Conservation (phyloP, 1,140 invertebrate species). For the Tachypleus tridentatus region DNA sequence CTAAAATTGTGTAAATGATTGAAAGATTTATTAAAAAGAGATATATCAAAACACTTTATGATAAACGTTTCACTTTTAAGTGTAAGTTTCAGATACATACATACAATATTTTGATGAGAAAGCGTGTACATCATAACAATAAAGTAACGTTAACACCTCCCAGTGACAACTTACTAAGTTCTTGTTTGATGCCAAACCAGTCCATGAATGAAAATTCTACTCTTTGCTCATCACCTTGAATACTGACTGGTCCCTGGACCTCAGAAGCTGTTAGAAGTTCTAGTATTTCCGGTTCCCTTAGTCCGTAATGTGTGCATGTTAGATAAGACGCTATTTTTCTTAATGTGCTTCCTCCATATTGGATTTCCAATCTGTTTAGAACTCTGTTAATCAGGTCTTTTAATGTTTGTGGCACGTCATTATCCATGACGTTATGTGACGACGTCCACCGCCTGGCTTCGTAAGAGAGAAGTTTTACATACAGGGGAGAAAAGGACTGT, state of each 20-base stretch:
- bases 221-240: slow-evolving; percentile 11
- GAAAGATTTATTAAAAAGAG: too few relatives aligned
- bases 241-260: slow-evolving; percentile 10
- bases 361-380: slow-evolving; percentile 20
- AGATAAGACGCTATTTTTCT: slow-evolving; percentile 24
- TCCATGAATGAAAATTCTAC: slow-evolving; percentile 18
- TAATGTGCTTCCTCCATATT: slow-evolving; percentile 21
- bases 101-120: too few relatives aligned
- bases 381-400: slow-evolving; percentile 8
- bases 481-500: slow-evolving; percentile 13
- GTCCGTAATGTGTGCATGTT: slow-evolving; percentile 25
- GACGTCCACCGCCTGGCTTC: slow-evolving; percentile 13
- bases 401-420: slow-evolving; percentile 9
- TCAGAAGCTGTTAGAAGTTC: slow-evolving; percentile 24
- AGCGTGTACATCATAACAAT: too few relatives aligned
- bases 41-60: too few relatives aligned
- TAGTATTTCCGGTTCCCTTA: slow-evolving; percentile 28
- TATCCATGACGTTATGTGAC: slow-evolving; percentile 1
- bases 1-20: too few relatives aligned
- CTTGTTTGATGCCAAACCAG: slow-evolving; percentile 24
- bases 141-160: too few relatives aligned
- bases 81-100: too few relatives aligned
- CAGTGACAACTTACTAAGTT: slow-evolving; percentile 18
- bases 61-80: too few relatives aligned
- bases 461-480: slow-evolving; percentile 15